Base-by-base conservation (phyloP, 2,888 invertebrate species). In the Carabus problematicus region DNA sequence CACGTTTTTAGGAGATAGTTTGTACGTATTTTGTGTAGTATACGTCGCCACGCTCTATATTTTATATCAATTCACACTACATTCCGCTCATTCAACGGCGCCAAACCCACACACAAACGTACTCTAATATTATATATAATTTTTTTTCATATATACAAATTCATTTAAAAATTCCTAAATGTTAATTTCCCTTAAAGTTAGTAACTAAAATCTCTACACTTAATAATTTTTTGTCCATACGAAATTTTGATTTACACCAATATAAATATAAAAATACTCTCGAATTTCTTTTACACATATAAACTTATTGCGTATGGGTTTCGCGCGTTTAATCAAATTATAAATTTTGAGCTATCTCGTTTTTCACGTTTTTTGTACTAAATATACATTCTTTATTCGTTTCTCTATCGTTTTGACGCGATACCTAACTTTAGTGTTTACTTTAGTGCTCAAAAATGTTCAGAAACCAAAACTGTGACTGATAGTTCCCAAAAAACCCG, bases 61-160 rank as follows among this genome's bases (percentile, higher is more conserved):
- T 70, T 54, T 56, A 68, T 63, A 58, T 66, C 61, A 70, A 70
- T 70, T 68, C 72, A 70, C 63, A 64, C 67, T 58, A 67, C 71
- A 70, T 67, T 63, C 55, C 60, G 67, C 70, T 63, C 67, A 74
- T 73, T 73, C 73, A 71, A 73, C 71, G 70, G 72, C 75, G 79
- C 80, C 81, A 79, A 80, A 79, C 78, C 79, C 79, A 79, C 75
- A 79, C 79, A 74, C 76, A 75, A 79, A 81, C 84, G 81, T 84
- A 52, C 84, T 85, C 85, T 85, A 84, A 80, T 84, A 85, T 84
- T 84, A 85, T 84, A 83, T 85, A 85, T 85, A 85, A 85, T 84
- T 85, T 85, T 84, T 85, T 85, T 85, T 84, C 83, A 84, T 88
- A 85, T 85, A 85, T 88, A 88, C 88, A 88, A 87, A 86, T 87